These are phyloP conservation scores for Mustela erminea DNA, from an alignment of 2,797 vertebrate species.

Conservation along the genomic window DNA sequence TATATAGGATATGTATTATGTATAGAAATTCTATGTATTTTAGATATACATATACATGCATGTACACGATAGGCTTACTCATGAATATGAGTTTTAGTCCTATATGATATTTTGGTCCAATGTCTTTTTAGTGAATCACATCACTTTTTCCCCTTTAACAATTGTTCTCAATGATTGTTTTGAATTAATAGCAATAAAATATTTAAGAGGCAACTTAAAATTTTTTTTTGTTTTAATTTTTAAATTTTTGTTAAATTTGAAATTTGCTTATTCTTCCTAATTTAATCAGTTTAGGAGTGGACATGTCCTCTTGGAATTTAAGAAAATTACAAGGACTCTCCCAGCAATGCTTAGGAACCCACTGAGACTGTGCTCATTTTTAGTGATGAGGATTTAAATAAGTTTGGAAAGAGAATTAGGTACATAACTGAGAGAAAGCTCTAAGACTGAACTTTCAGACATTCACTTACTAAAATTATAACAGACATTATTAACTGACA, in stretches of 20 bases:
- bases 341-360: neutral
- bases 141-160: neutral
- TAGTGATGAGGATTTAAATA: constrained; percentile 23
- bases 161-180: neutral
- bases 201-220: neutral
- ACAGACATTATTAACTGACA: constrained; percentile 46
- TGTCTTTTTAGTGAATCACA: neutral
- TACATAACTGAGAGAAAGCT: neutral
- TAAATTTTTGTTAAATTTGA: constrained; percentile 5
- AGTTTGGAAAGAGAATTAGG: constrained; percentile 22
- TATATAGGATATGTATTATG: neutral
- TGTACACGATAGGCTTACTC: neutral
- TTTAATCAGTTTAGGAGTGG: neutral
- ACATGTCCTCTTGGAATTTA: neutral
- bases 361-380: constrained; percentile 6
- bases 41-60: neutral
- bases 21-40: neutral
- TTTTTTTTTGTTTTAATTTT: neutral
- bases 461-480: constrained; percentile 58
- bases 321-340: constrained; percentile 22
- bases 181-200: constrained; percentile 8
- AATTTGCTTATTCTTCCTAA: constrained; percentile 43
- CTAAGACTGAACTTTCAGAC: neutral
- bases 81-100: neutral
- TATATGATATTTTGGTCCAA: neutral